These are phyloP conservation scores for Amaurobius ferox DNA, from an alignment of 2,888 invertebrate genomes.

Conservation along the genomic window DNA sequence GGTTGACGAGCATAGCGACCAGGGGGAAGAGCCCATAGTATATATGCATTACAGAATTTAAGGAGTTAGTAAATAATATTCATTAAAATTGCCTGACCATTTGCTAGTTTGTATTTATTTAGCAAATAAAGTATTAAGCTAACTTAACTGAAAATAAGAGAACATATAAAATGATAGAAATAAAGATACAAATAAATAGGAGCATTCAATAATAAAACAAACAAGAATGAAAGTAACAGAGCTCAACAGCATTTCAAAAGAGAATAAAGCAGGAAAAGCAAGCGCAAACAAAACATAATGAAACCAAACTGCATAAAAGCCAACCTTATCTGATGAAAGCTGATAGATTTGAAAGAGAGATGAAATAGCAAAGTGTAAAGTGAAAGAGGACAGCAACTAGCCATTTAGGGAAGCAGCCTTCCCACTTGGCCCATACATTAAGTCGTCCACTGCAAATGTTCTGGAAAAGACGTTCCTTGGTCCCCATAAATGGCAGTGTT, in stretches of 20 bases:
- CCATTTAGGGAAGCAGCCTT: conserved; percentile 71
- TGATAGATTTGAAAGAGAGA: conserved; percentile 67
- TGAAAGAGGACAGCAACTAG: conserved; percentile 72
- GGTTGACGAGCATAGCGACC: too few species aligned
- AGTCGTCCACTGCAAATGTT: conserved; percentile 91
- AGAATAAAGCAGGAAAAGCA: conserved; percentile 22
- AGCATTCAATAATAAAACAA: too few species aligned
- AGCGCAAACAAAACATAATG: conserved; percentile 55
- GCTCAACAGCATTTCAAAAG: too few species aligned
- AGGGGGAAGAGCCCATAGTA: too few species aligned
- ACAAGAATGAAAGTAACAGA: too few species aligned
- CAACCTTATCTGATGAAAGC: conserved; percentile 60
- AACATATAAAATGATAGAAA: conserved; percentile 26
- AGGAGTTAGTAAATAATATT: too few species aligned
- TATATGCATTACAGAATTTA: too few species aligned
- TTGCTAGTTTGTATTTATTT: too few species aligned
- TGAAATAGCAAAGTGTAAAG: conserved; percentile 64
- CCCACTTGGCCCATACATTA: conserved; percentile 81
- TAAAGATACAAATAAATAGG: background rate
- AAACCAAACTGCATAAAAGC: conserved; percentile 65
- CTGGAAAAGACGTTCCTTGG: conserved; percentile 93
- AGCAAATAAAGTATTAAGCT: too few species aligned
- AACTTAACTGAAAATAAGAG: too few species aligned
- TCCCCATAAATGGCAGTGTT: conserved; percentile 95
- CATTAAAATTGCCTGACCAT: too few species aligned